Evolutionary conservation across 2,113 vertebrate genomes (phyloP).

Genomic region (Pithys albifrons): DNA sequence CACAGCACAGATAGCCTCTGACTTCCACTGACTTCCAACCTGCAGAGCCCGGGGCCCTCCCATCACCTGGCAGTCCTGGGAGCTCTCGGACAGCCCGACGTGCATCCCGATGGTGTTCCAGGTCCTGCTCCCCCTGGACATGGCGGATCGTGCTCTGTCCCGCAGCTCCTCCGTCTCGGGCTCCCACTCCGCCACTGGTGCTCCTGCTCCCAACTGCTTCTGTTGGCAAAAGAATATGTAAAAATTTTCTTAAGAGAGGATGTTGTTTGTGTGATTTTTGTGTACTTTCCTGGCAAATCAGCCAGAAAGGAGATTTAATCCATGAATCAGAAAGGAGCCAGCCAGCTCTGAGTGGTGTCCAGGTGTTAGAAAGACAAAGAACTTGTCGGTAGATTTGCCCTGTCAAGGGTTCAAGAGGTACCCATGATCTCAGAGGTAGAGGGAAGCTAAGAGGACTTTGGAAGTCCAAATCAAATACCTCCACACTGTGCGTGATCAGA

Average conservation of each 20-base stretch:
- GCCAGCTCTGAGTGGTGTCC: not conserved
- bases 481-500: rapidly evolving
- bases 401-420: not conserved
- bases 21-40: not conserved
- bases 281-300: not conserved
- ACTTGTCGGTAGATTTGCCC: not conserved
- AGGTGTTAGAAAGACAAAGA: not conserved
- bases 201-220: not conserved
- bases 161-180: not conserved
- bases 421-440: not conserved
- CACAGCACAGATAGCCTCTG: not conserved
- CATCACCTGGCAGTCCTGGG: not conserved
- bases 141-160: not conserved
- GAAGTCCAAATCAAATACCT: not conserved
- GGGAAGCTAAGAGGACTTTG: too few species aligned
- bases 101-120: not conserved
- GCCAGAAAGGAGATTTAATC: too few species aligned
- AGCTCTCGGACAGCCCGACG: not conserved
- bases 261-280: not conserved
- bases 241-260: not conserved
- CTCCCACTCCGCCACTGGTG: not conserved
- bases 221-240: not conserved
- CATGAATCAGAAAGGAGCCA: not conserved
- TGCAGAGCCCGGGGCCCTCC: not conserved
- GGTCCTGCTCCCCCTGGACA: not conserved